Conservation (phyloP, 2,113 vertebrate species). For the Atractosteus spatula region DNA sequence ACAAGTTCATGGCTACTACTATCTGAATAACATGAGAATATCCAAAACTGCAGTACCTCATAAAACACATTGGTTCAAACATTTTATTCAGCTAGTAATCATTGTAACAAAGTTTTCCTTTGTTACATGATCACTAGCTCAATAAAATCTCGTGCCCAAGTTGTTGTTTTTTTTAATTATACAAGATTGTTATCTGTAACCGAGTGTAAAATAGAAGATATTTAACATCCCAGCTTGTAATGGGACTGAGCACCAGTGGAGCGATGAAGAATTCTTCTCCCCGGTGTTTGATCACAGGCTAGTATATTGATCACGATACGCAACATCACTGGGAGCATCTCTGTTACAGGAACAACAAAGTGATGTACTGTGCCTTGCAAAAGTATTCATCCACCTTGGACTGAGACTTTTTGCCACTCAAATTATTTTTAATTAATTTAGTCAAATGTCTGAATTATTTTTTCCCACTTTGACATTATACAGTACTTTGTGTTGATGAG, state of each 20-base stretch:
- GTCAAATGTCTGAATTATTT: too few species aligned
- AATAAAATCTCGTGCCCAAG: too few species aligned
- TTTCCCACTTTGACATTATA: too few species aligned
- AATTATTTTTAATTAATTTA: too few species aligned
- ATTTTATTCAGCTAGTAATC: background rate
- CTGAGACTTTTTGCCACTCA: too few species aligned
- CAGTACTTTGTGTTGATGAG: too few species aligned
- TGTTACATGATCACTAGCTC: too few species aligned
- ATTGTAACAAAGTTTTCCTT: background rate
- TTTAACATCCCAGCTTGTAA: background rate
- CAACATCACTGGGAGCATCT: background rate
- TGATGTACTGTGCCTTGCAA: background rate
- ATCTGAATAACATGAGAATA: background rate
- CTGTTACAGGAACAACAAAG: background rate
- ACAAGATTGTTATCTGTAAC: slow-evolving; percentile 2
- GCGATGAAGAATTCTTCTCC: too few species aligned
- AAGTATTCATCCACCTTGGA: too few species aligned
- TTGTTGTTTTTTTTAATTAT: slow-evolving; percentile 2
- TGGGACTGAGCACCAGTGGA: background rate
- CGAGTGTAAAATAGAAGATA: background rate
- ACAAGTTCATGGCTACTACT: too few species aligned
- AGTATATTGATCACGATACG: too few species aligned
- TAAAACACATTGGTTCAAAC: slow-evolving; percentile 2
- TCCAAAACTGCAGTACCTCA: background rate
- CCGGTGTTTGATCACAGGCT: too few species aligned